phyloP scores from a whole-genome alignment of 2,113 vertebrate species.

The Egretta garzetta region DNA sequence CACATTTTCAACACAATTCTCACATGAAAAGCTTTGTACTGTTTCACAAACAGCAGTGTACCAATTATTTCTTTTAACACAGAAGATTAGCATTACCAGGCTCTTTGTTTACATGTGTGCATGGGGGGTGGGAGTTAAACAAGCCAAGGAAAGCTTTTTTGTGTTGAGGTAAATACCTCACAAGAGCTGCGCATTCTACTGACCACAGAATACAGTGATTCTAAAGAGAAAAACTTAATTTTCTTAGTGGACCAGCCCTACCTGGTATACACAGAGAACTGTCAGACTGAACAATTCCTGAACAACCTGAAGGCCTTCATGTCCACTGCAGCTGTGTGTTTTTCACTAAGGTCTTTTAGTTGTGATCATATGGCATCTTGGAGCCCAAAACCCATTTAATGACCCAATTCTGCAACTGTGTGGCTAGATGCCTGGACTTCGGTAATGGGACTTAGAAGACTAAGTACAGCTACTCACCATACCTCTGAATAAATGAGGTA shows the following conservation, averaged over 20 bases:
- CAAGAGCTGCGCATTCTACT: not conserved
- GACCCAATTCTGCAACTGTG: no score
- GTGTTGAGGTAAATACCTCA: not conserved
- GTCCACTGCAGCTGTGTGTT: no score
- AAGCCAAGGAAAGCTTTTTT: not conserved
- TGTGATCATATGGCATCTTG: no score
- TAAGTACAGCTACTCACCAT: no score
- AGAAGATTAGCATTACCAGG: not conserved
- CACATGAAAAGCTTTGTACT: not conserved
- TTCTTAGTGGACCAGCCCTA: not conserved
- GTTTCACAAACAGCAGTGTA: not conserved
- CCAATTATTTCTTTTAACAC: not conserved
- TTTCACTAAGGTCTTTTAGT: no score
- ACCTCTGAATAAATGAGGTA: no score
- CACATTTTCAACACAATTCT: not conserved
- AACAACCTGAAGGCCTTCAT: not conserved
- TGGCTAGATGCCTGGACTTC: no score
- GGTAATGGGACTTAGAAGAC: no score
- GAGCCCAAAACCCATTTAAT: no score
- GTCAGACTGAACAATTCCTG: not conserved
- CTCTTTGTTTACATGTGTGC: not conserved
- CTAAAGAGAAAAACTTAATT: not conserved
- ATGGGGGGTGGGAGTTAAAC: not conserved
- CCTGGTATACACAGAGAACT: not conserved
- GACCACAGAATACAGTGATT: not conserved